Base-by-base conservation (phyloP, 30 jellyfish, hydroid and myxozoan genomes). In the Haliclystus octoradiatus region DNA sequence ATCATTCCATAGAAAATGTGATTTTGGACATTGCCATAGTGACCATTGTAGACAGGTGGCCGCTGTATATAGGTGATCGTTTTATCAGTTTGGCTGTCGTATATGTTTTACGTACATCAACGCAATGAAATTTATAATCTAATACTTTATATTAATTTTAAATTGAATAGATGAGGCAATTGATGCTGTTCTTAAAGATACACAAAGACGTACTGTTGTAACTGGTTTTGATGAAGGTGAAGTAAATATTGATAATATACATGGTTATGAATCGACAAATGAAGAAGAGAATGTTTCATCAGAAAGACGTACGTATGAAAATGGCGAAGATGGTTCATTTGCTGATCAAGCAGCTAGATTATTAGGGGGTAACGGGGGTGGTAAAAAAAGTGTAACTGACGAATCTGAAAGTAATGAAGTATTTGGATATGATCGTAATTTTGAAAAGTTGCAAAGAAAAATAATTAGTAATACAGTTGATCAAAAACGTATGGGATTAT, bases 381-480 rank as follows among this genome's bases (percentile, higher is more conserved):
- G 57, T 46, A 13, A 65, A 31, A 51, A 70, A 13, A 67, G 73
- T 63, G 32, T 81, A 28, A 63, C 79, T 26, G 93, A 83, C 61
- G 86, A 40, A 34, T 88, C 92, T 22, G 93, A 91, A 68, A 91
- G 93, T 66, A 68, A 92, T 34, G 91, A 82, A 68, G 95, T 91
- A 28, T 91, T 53, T 69, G 99, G 99, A 9, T 91, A 91, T 65
- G 99, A 91, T 67, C 72, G 99, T 62, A 91, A 91, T 66, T 75
- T 91, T 29, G 95, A 75, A 49, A 76, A 83, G 49, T 73, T 91
- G 26, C 82, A 68, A 31, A 82, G 71, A 63, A 65, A 40, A 1
- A 50, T 75, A 65, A 93, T 69, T 9, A 85, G 66, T 28, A 85
- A 71, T 30, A 83, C 85, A 27, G 74, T 69, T 40, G 57, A 40